Evolutionary conservation across 2,888 invertebrate species (phyloP), one percentile per base, ranked within the genome.

Genomic region (Xestoiulus laeticollis): DNA sequence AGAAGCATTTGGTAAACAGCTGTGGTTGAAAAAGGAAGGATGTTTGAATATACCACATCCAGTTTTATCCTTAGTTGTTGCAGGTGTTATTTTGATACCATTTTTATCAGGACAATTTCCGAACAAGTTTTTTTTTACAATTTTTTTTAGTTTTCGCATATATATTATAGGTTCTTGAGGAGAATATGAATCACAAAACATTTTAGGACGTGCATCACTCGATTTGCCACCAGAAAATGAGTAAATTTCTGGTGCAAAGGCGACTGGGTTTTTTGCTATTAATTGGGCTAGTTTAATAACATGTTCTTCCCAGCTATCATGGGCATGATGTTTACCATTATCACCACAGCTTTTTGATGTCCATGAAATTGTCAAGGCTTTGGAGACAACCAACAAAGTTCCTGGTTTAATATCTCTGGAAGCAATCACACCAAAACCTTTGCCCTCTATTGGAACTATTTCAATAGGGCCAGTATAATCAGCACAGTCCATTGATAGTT

Each of bases 111-210:
- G 2, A 83, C 0, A 5, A 19, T 14, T 0, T 0, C 16, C 83
- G 19, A 83, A 83, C 3, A 14, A 16, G 1, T 19, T 30, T 2
- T 0, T 83, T 19, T 1, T 32, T 1, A 48, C 19, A 26, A 59
- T 86, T 10, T 30, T 10, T 53, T 12, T 22, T 2, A 86, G 26
- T 30, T 19, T 53, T 22, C 48, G 26, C 14, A 53, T 26, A 8
- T 86, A 6, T 12, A 38, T 5, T 14, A 86, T 86, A 10, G 86
- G 86, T 30, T 86, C 86, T 12, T 30, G 22, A 3, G 26, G n/a
- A 26, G 33, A n/a, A 10, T 53, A 8, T 44, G 86, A 30, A 48
- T 86, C 86, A 53, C 86, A 86, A 26, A 53, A 86, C 30, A 53
- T 12, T n/a, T 8, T 10, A 0, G 14, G 0, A 30, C 22, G 4